These are phyloP conservation scores for Papilio dardanus DNA, from an alignment of 1,140 invertebrate species.

Conservation along the genomic window DNA sequence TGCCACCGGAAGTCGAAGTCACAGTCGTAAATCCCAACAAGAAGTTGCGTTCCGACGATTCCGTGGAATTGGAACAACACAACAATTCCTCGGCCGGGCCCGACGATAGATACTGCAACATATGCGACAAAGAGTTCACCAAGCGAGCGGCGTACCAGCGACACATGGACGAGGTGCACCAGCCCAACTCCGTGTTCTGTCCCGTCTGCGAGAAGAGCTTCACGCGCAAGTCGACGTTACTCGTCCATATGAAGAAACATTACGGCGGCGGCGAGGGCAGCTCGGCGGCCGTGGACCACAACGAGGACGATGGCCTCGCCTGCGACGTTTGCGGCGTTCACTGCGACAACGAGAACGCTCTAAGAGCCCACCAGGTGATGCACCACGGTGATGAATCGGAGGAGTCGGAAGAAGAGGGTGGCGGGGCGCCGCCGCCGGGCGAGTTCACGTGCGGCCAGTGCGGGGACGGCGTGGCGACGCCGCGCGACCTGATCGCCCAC, in stretches of 20 bases:
- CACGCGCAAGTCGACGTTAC: conserved; percentile 78
- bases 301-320: conserved; percentile 55
- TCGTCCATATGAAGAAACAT: conserved; percentile 82
- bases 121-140: conserved; percentile 84
- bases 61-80: conserved; percentile 65
- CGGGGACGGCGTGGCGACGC: conserved; percentile 74
- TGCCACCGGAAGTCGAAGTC: conserved; percentile 80
- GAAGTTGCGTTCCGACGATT: conserved; percentile 75
- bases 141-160: conserved; percentile 82
- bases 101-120: conserved; percentile 83
- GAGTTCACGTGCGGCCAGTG: conserved; percentile 79
- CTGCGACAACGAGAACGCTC: conserved; percentile 56
- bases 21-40: conserved; percentile 80
- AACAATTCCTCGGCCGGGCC: conserved; percentile 49
- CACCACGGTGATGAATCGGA: conserved; percentile 67
- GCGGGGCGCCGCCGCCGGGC: conserved; percentile 50
- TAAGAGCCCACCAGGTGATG: conserved; percentile 55
- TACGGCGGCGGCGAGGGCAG: conserved; percentile 71
- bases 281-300: conserved; percentile 48
- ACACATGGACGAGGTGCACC: conserved; percentile 83
- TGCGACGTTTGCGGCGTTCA: conserved; percentile 70
- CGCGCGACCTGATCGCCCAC: conserved; percentile 74
- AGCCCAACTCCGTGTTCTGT: conserved; percentile 75
- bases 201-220: conserved; percentile 83
- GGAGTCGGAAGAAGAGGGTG: conserved; percentile 68